These are phyloP conservation scores for Ciona savignyi DNA, from an alignment of 23 tunicate species.

Conservation along the genomic window DNA sequence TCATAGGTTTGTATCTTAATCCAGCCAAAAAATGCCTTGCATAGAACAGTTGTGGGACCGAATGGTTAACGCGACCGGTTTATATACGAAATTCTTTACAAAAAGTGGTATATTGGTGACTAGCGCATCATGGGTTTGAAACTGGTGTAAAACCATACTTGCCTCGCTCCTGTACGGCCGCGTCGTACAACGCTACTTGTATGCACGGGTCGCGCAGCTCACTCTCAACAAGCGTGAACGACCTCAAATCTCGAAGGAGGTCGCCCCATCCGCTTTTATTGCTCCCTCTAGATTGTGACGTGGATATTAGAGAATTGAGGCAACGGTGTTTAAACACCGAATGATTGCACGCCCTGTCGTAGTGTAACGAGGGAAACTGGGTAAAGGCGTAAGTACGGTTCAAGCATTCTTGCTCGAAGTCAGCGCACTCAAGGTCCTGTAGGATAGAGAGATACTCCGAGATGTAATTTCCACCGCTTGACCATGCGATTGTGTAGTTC, in stretches of 20 bases:
- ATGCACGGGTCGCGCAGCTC: neutral
- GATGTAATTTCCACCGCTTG: neutral
- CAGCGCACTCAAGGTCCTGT: conserved; percentile 21
- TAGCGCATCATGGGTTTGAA: no score
- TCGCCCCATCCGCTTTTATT: neutral
- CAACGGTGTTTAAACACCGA: neutral
- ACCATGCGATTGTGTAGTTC: neutral
- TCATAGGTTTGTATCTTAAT: no score
- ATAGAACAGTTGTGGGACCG: no score
- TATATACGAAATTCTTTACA: no score
- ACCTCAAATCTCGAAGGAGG: neutral
- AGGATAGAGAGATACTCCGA: conserved; percentile 1
- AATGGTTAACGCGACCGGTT: no score
- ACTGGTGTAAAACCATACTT: no score
- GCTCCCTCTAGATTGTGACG: neutral
- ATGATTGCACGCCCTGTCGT: neutral
- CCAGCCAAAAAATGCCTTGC: no score
- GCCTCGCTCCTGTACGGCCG: neutral
- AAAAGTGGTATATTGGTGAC: no score
- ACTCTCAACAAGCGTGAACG: neutral
- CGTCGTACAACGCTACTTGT: neutral
- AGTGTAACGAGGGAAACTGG: conserved; percentile 1
- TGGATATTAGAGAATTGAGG: neutral
- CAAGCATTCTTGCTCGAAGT: conserved; percentile 15
- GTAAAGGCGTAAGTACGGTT: conserved; percentile 16